Conservation (phyloP, 2,113 vertebrate species). For the Herpailurus yagouaroundi region DNA sequence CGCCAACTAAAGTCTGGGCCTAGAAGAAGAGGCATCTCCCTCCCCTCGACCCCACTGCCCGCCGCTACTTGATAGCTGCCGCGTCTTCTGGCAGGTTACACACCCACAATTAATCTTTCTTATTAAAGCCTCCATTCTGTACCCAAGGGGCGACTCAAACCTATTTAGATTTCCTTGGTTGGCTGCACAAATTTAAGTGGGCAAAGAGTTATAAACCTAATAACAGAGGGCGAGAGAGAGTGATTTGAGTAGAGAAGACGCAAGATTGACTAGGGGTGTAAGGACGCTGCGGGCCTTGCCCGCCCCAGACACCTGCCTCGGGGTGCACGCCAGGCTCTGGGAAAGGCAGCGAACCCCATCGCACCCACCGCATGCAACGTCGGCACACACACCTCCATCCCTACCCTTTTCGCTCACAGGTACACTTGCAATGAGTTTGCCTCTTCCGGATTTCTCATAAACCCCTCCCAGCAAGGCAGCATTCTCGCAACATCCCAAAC, state of each 20-base stretch:
- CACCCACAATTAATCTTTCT: slow-evolving; percentile 90
- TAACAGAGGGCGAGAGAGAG: slow-evolving; percentile 77
- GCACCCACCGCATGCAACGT: neutral
- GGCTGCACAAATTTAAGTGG: slow-evolving; percentile 91
- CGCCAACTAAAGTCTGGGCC: slow-evolving; percentile 69
- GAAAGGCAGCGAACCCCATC: neutral
- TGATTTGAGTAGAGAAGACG: slow-evolving; percentile 81
- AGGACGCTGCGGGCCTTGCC: slow-evolving; percentile 62
- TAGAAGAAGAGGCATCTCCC: neutral
- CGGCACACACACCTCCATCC: neutral
- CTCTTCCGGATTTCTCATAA: neutral
- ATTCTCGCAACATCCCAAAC: slow-evolving; percentile 73
- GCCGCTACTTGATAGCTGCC: slow-evolving; percentile 78
- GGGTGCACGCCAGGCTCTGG: neutral
- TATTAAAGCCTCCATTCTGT: slow-evolving; percentile 84
- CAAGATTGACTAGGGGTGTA: slow-evolving; percentile 57
- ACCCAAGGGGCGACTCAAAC: slow-evolving; percentile 87
- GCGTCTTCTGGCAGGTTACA: slow-evolving; percentile 82
- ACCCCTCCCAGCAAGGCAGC: slow-evolving; percentile 55
- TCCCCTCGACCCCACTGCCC: neutral
- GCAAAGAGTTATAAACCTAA: slow-evolving; percentile 91
- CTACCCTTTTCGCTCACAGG: neutral
- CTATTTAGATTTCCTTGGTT: slow-evolving; percentile 90
- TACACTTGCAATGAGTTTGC: neutral
- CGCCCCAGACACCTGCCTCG: slow-evolving; percentile 11